Evolutionary conservation across 2,888 invertebrate genomes (phyloP), one percentile per base, ranked within the genome.

Genomic region (Papilio gigon): DNA sequence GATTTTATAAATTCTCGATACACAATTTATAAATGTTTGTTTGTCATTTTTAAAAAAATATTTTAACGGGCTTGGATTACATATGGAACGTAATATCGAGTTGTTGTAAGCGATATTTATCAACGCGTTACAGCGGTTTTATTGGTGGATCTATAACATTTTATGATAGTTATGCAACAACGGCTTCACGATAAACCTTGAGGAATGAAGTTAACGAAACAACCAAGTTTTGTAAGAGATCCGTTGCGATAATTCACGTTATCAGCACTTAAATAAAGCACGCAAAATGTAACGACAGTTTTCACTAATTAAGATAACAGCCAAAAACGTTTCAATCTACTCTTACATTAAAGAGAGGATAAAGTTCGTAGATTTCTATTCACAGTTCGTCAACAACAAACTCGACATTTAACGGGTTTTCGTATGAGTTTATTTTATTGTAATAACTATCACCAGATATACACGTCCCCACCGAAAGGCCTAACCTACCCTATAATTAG

Each of bases 181-280:
- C 53, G 53, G 53, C 53, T 56, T 56, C 17, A 30, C 53, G 30
- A 30, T 56, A 30, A 56, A 30, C 30, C 53, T 56, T 56, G 53
- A 56, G 53, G 53, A 30, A 30, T 56, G 30, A 30, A n/a, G 53
- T 56, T 30, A 56, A 56, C 53, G 53, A 30, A 56, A 30, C 8
- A 56, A 56, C 17, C 53, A 56, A 30, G 53, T 56, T 56, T 27
- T 30, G 53, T 30, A 56, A 56, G 25, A 25, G 53, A 56, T 56
- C 53, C 53, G 30, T n/a, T 56, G 53, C 53, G 53, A 56, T 56
- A 56, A 56, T 56, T 30, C 17, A 9, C 8, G n/a, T 56, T 56
- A 56, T 56, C 53, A 56, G 53, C 53, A 56, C 53, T 56, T 56
- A 30, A 56, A 9, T 56, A 56, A n/a, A 30, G 30, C 53, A 56